A percentile compares a stretch with the other conserved stretches of the same genome.
Evolutionary conservation across 2,888 invertebrate species (phyloP).

Genomic region (Graphium colonna): DNA sequence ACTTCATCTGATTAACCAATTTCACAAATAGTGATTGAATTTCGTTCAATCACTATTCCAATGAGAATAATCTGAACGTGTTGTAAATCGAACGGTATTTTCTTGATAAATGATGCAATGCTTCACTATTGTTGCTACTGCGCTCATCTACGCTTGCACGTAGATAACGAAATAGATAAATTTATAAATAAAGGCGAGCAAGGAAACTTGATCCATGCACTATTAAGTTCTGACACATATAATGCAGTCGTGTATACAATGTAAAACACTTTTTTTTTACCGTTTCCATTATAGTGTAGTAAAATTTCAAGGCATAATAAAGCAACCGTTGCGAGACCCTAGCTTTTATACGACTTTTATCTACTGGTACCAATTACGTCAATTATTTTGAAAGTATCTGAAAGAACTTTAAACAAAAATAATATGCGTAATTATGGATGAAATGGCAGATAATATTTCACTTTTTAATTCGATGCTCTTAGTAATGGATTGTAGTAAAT

Average conservation of each 20-base stretch:
- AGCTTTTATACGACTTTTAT: too few species aligned
- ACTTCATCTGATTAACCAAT: constrained; percentile 80
- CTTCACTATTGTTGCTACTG: constrained; percentile 64
- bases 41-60: constrained; percentile 86
- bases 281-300: constrained; percentile 34
- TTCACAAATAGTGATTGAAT: constrained; percentile 83
- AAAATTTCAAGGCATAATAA: background rate
- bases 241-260: constrained; percentile 48
- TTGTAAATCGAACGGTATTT: constrained; percentile 73
- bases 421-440: constrained; percentile 27
- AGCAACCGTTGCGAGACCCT: background rate
- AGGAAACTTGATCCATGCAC: constrained; percentile 81
- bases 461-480: too few species aligned
- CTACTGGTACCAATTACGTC: too few species aligned
- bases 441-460: constrained; percentile 31
- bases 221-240: constrained; percentile 67
- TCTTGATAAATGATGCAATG: constrained; percentile 70
- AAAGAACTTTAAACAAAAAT: too few species aligned
- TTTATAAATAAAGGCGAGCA: constrained; percentile 73
- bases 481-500: too few species aligned
- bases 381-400: too few species aligned
- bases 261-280: constrained; percentile 42
- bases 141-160: constrained; percentile 72
- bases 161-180: constrained; percentile 78
- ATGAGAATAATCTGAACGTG: constrained; percentile 71